Evolutionary conservation across 2,113 vertebrate genomes (phyloP), one percentile per base, ranked within the genome.

Genomic region (Heptranchias perlo): DNA sequence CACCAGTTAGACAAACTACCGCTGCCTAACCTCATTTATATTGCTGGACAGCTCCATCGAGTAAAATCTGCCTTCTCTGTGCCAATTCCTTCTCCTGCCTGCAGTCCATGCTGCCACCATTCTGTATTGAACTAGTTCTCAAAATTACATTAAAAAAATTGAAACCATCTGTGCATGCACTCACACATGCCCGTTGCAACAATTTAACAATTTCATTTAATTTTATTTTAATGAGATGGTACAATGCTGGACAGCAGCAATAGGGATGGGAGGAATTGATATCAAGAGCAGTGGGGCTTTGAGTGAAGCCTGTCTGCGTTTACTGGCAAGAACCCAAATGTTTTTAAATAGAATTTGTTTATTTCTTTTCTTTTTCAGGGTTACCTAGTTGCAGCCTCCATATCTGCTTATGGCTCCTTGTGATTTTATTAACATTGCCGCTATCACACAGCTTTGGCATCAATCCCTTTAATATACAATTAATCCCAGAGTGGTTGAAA

Each of bases 111-210:
- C n/a, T 2, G 35, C 35, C 35, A 62, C 35, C 89, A 93, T 62
- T 62, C 58, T 93, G 31, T 62, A 21, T n/a, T 39, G 35, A 23
- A 21, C 31, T 7, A 18, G 1, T 62, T 93, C 89, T 39, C 89
- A n/a, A 61, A 62, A 93, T 62, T 62, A 62, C 35, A 93, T 93
- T 61, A 62, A 92, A 92, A 91, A 92, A 62, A 92, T 92, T 39
- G 54, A 92, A 92, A 58, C 89, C 89, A 93, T 93, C 89, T 62
- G 58, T 62, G 16, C 58, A 39, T 62, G 31, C n/a, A 62, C 21
- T 93, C 89, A 62, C 89, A 93, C 35, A 93, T 62, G 35, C 25
- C 14, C 89, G 39, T 62, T 62, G 35, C 89, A 93, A 35, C 54
- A 93, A 93, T 93, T n/a, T 39, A n/a, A 62, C 89, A 62, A 93